Percentiles rank a stretch among this genome's conserved stretches.
phyloP scores from a whole-genome alignment of 37 sponge, comb jelly and placozoan genomes.

The Trichoplax adhaerens region DNA sequence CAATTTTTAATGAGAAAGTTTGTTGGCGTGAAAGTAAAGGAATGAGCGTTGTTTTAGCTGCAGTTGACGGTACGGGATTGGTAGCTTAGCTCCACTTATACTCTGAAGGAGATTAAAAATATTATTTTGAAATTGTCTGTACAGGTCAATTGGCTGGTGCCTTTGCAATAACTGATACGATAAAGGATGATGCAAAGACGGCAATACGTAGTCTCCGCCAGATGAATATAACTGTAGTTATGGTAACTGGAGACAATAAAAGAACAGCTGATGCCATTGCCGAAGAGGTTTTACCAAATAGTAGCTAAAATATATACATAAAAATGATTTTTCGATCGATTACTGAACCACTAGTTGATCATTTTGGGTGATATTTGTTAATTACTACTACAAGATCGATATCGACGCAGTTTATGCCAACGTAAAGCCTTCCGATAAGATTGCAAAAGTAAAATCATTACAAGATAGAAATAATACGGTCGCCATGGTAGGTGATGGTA shows the following conservation, averaged over 20 bases:
- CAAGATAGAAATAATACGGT: not conserved
- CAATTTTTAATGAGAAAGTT: slow-evolving; percentile 26
- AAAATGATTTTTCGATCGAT: too few species aligned
- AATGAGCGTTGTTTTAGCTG: slow-evolving; percentile 67
- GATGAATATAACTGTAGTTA: slow-evolving; percentile 22
- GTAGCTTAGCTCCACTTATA: not conserved
- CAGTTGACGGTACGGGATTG: slow-evolving; percentile 47
- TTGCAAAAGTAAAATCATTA: not conserved
- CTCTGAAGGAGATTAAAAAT: too few species aligned
- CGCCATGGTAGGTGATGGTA: slow-evolving; percentile 84
- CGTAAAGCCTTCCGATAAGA: not conserved
- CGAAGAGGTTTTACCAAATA: slow-evolving; percentile 10
- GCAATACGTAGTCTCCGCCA: slow-evolving; percentile 36
- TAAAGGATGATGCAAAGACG: slow-evolving; percentile 37
- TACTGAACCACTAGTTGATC: too few species aligned
- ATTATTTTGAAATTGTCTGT: too few species aligned
- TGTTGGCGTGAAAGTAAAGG: slow-evolving; percentile 37
- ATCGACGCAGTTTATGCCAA: not conserved
- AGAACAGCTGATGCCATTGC: slow-evolving; percentile 83
- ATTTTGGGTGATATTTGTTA: too few species aligned
- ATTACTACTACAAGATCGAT: too few species aligned
- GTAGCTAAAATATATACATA: too few species aligned
- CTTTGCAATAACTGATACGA: slow-evolving; percentile 56
- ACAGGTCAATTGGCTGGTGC: slow-evolving; percentile 11
- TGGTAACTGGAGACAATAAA: slow-evolving; percentile 92